Percentiles rank a stretch among this genome's conserved stretches.
Conservation (phyloP, 2,797 vertebrate genomes). For the Podarcis lilfordi region DNA sequence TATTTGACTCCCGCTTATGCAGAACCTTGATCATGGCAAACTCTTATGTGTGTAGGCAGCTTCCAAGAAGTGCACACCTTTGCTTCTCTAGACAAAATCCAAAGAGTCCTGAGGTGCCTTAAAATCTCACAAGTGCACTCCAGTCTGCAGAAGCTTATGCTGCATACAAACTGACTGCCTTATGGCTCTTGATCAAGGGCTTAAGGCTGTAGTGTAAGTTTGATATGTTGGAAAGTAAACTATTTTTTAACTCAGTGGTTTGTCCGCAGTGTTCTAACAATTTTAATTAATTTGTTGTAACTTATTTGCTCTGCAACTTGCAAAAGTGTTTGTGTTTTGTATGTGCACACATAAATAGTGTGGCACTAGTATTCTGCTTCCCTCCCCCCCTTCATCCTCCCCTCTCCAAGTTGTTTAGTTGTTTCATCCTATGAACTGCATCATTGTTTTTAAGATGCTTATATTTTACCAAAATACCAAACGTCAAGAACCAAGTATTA, state of each 20-base stretch:
- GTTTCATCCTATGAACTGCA: not conserved
- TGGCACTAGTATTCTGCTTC: too few species aligned
- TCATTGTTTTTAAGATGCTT: not conserved
- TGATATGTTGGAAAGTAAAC: not conserved
- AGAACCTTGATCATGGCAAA: not conserved
- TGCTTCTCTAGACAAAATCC: not conserved
- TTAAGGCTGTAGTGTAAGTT: not conserved
- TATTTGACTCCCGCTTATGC: not conserved
- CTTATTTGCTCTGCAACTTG: not conserved
- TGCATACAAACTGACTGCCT: not conserved
- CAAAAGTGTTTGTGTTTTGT: not conserved
- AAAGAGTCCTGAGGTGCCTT: not conserved
- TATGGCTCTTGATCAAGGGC: not conserved
- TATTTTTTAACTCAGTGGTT: not conserved
- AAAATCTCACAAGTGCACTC: not conserved
- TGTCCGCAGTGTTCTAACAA: fast-evolving
- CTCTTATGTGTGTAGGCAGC: not conserved
- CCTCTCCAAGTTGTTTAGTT: not conserved
- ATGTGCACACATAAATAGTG: not conserved
- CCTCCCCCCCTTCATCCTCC: too few species aligned
- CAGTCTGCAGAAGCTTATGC: not conserved
- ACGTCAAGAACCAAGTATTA: too few species aligned
- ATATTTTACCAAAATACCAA: slow-evolving; percentile 6
- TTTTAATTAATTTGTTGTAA: not conserved
- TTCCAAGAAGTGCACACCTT: not conserved